Conservation (phyloP, 2,888 invertebrate genomes). For the Hemistola chrysoprasaria region DNA sequence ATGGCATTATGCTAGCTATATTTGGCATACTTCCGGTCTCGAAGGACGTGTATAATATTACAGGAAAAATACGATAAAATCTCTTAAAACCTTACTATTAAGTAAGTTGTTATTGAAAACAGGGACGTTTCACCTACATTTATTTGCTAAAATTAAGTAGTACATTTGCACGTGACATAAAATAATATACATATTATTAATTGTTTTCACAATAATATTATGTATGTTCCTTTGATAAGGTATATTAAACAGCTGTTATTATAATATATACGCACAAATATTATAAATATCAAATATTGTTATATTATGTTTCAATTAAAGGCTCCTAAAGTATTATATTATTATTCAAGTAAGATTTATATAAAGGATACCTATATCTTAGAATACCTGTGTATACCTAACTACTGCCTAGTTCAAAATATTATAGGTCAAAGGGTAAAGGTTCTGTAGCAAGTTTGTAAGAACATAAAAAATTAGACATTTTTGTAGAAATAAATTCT, state of each 20-base stretch:
- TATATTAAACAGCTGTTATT: too few species aligned
- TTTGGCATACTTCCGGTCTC: slow-evolving; percentile 17
- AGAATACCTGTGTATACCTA: too few species aligned
- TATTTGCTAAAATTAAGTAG: background rate
- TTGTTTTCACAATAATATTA: too few species aligned
- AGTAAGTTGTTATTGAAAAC: background rate
- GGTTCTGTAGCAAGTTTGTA: background rate
- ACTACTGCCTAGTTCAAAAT: too few species aligned
- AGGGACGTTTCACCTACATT: slow-evolving; percentile 4
- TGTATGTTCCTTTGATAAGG: too few species aligned
- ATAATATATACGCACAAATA: too few species aligned
- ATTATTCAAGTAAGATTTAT: too few species aligned
- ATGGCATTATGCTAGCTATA: slow-evolving; percentile 18
- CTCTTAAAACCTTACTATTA: slow-evolving; percentile 1
- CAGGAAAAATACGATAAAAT: slow-evolving; percentile 13
- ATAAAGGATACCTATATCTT: too few species aligned
- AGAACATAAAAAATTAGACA: slow-evolving; percentile 8
- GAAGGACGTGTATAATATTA: slow-evolving; percentile 15
- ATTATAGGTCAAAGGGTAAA: background rate
- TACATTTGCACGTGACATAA: background rate
- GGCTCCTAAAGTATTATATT: too few species aligned
- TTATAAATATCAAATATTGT: too few species aligned
- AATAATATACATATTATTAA: too few species aligned
- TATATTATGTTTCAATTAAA: too few species aligned
- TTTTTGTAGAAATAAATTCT: slow-evolving; percentile 3